Evolutionary conservation across 2,113 vertebrate species (phyloP), one percentile per base, ranked within the genome.

Genomic region (Sminthopsis crassicaudata): DNA sequence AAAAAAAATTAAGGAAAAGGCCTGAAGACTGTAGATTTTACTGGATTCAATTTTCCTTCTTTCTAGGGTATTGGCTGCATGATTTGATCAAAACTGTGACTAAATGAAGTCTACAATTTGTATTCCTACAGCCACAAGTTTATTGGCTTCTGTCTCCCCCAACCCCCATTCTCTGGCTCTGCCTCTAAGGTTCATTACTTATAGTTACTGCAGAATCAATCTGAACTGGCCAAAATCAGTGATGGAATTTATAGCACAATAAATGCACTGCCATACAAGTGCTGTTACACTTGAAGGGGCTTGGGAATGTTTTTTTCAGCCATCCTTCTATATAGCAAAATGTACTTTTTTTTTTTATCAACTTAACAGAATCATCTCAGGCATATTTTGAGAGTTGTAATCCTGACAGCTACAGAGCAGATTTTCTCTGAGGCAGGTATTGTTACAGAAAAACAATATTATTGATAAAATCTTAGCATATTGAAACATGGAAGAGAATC

Each of bases 181-280:
- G 95, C 96, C 97, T 98, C 92, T 97, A 98, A 98, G 97, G 97
- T 98, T 98, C 98, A 98, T 99, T 98, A 98, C 98, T 98, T 98
- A 98, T 97, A 98, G 98, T 98, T 99, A 98, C 97, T 98, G 98
- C 97, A 98, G 98, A 98, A 98, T 99, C 98, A 98, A 98, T 98
- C 98, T 98, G 97, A 98, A 98, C 97, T 98, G 97, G 98, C 97
- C 97, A 97, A 98, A 99, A 98, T 98, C 98, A 98, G 98, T 96
- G 98, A 97, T 98, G 97, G 98, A 98, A 98, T 98, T 99, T 98
- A 98, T 96, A 98, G 98, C 98, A 98, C 97, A 98, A 98, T 98
- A 98, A 98, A 98, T 1, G 50, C 94, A 91, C 94, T 96, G 96
- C 97, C 60, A 92, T 95, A 98, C 97, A 98, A 98, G 97, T 96